These are phyloP conservation scores for Tethya wilhelma DNA, from an alignment of 37 sponge, comb jelly and placozoan species.

Conservation along the genomic window DNA sequence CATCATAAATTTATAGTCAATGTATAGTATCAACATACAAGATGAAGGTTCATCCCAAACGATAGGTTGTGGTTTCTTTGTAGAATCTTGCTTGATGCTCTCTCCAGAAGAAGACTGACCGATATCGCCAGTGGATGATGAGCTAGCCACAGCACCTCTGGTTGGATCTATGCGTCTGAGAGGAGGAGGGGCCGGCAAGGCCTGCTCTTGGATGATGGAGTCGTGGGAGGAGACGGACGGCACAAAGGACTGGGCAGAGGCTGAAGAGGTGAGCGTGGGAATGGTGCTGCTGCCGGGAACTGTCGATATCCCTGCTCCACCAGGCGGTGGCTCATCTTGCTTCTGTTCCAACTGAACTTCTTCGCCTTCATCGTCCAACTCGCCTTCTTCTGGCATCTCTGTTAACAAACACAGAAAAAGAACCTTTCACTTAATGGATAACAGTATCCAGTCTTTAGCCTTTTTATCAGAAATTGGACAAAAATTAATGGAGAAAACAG, in stretches of 20 bases:
- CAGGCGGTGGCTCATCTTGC: background rate
- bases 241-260: background rate
- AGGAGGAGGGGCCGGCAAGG: background rate
- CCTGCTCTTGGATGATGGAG: background rate
- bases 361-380: conserved; percentile 2
- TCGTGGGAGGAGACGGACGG: background rate
- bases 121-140: no score
- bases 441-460: no score
- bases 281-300: background rate
- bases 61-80: background rate
- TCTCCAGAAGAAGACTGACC: background rate
- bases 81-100: background rate
- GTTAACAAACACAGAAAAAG: background rate
- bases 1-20: no score
- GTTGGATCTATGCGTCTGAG: background rate
- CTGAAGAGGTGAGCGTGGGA: background rate
- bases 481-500: no score
- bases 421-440: no score
- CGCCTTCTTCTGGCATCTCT: conserved; percentile 3
- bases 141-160: background rate
- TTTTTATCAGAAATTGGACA: no score
- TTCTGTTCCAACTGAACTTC: no score
- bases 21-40: no score
- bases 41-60: no score
- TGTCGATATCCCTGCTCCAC: background rate